A percentile compares a stretch with the other conserved stretches of the same genome.
These are phyloP conservation scores for Sicus ferrugineus DNA, from an alignment of 2,888 invertebrate species.

Conservation along the genomic window DNA sequence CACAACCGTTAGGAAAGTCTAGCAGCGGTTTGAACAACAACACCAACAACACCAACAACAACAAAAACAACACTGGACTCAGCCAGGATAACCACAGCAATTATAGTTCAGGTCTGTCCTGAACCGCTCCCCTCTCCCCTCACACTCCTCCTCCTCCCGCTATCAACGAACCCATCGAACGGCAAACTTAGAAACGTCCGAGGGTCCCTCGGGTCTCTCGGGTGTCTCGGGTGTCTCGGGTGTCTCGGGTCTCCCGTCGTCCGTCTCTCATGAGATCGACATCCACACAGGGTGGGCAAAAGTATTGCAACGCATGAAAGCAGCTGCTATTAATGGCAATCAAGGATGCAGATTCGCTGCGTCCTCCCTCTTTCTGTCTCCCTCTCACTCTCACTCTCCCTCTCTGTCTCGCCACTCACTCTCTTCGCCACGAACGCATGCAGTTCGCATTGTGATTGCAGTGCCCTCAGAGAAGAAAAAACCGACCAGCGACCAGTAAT, in stretches of 20 bases:
- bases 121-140: not conserved
- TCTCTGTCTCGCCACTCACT: too few relatives aligned
- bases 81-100: slow-evolving; percentile 58
- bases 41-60: slow-evolving; percentile 41
- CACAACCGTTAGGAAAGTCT: slow-evolving; percentile 44
- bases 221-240: too few relatives aligned
- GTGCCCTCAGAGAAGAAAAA: not conserved
- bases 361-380: not conserved
- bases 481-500: not conserved
- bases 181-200: not conserved
- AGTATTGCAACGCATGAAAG: slow-evolving; percentile 8
- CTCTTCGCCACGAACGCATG: not conserved
- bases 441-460: slow-evolving; percentile 15
- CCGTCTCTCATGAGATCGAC: not conserved
- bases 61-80: slow-evolving; percentile 45
- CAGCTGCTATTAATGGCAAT: slow-evolving; percentile 23
- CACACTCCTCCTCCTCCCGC: not conserved
- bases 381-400: not conserved
- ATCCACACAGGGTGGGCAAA: not conserved
- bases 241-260: too few relatives aligned
- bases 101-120: slow-evolving; percentile 61
- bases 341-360: not conserved
- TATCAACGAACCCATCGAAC: too few relatives aligned
- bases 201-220: too few relatives aligned
- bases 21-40: slow-evolving; percentile 46